phyloP scores from a whole-genome alignment of 1,140 invertebrate genomes.

The Neomicropteryx cornuta region DNA sequence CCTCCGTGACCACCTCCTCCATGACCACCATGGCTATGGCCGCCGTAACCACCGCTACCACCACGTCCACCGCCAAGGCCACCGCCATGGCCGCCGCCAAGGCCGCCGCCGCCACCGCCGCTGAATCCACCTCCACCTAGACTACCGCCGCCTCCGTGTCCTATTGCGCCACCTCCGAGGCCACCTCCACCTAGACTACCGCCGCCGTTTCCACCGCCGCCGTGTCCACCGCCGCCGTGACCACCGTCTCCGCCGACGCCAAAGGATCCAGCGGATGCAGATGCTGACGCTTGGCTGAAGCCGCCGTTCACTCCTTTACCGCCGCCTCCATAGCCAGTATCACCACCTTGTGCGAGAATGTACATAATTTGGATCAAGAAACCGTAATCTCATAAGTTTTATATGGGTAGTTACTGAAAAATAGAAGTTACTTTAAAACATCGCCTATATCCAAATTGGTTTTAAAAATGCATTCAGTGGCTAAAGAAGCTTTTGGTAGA shows the following conservation, averaged over 20 bases:
- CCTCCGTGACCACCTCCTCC: conserved; percentile 10
- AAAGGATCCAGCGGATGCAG: conserved; percentile 13
- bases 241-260: conserved; percentile 13
- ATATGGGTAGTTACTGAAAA: too few relatives aligned
- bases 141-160: conserved; percentile 6
- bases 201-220: conserved; percentile 8
- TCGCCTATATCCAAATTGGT: too few relatives aligned
- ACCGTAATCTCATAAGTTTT: too few relatives aligned
- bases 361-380: too few relatives aligned
- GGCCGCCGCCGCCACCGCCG: conserved; percentile 2
- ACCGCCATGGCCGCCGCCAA: conserved; percentile 1
- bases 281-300: too few relatives aligned
- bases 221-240: conserved; percentile 7
- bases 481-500: too few relatives aligned
- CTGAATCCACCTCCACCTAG: conserved; percentile 9
- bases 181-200: conserved; percentile 10
- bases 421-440: too few relatives aligned
- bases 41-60: conserved; percentile 13
- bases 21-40: conserved; percentile 6
- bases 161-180: conserved; percentile 10
- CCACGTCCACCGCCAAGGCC: conserved; percentile 6
- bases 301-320: conserved; percentile 18
- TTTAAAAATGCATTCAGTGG: too few relatives aligned
- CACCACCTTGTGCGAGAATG: conserved; percentile 12
- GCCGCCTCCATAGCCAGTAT: conserved; percentile 9